Conservation (phyloP, 2,888 invertebrate genomes). For the Chesias legatella region DNA sequence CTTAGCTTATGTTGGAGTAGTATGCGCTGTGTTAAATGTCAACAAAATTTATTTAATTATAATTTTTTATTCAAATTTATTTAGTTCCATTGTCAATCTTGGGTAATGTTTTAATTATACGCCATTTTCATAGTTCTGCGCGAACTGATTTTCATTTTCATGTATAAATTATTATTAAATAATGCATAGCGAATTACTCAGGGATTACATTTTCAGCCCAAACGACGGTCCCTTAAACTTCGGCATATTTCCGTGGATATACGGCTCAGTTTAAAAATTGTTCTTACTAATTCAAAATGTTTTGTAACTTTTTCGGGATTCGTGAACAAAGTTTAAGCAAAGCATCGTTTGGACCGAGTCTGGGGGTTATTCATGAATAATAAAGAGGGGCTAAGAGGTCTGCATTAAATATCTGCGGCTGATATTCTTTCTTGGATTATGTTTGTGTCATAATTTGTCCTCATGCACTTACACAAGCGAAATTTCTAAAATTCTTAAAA, state of each 20-base stretch:
- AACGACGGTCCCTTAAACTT: constrained; percentile 15
- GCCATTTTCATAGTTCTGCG: no score
- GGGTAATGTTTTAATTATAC: no score
- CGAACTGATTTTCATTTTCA: no score
- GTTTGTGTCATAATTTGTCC: constrained; percentile 12
- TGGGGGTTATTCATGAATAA: constrained; percentile 46
- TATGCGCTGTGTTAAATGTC: no score
- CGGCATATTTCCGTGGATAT: constrained; percentile 16
- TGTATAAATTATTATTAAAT: no score
- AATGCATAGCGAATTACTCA: constrained; percentile 1
- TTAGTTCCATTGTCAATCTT: no score
- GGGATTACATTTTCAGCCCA: constrained; percentile 9
- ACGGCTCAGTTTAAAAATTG: constrained; percentile 25
- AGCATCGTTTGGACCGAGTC: constrained; percentile 31
- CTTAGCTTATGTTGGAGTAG: no score
- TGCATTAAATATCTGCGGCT: constrained; percentile 29
- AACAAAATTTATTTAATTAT: no score
- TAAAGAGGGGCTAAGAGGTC: constrained; percentile 36
- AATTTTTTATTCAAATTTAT: no score
- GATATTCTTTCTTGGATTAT: constrained; percentile 22
- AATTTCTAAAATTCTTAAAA: no score
- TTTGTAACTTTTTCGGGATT: constrained; percentile 35
- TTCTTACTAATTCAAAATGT: constrained; percentile 32
- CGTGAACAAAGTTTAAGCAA: constrained; percentile 38
- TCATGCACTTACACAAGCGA: no score